Base-by-base conservation (phyloP, 2,888 invertebrate species). In the Dilophus febrilis region DNA sequence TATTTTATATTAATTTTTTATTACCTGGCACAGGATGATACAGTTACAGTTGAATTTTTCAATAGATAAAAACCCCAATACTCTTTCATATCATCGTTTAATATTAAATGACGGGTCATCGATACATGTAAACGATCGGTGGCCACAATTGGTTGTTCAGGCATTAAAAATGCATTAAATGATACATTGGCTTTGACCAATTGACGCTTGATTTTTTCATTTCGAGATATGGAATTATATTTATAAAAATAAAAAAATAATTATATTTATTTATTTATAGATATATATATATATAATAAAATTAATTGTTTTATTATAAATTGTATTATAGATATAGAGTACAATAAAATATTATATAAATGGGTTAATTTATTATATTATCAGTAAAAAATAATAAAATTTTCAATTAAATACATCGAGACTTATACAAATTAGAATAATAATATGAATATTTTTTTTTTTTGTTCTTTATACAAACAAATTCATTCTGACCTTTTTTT, bases 51-150 rank as follows among this genome's bases (percentile, higher is more conserved):
- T 3, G 83, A 80, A 1, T 82, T 82, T 46, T 72, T 70, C 16
- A 82, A 64, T 32, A 84, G 61, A 52, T 83, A 83, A 58, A 83
- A 84, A 2, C 83, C 83, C 83, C 82, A 83, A 55, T 82, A 83
- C 53, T 82, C 82, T 57, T 82, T 83, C 68, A 78, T 77, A 49
- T 83, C 83, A 49, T 82, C 81, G 42, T 75, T 74, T n/a, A 84
- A 59, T 35, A 70, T 64, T 46, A 83, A 58, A 45, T 77, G 70
- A 10, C 36, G 19, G 26, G 74, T 72, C 75, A 82, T 79, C 6
- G 73, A 68, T n/a, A 80, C 67, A 0, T 70, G 70, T 27, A 72
- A 68, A 33, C 70, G 58, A 35, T 73, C 67, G 2, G 64, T 59
- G 3, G 70, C 65, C 33, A 79, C 57, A 46, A 65, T 57, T 0